Conservation (phyloP, 2,888 invertebrate species). For the Venustoraphidia nigricollis region DNA sequence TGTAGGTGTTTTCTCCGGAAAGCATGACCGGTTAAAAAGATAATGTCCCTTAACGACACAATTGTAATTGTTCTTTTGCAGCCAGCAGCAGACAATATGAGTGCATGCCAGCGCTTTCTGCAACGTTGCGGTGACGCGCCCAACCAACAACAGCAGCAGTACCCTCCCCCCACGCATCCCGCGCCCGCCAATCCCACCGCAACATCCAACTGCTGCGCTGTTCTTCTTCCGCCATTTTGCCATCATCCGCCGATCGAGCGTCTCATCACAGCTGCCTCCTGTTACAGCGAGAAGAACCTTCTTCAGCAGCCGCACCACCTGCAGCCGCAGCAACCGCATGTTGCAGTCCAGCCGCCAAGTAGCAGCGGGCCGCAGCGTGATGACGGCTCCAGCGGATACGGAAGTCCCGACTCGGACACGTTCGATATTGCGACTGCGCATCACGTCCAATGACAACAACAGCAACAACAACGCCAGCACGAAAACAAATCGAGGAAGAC, state of each 20-base stretch:
- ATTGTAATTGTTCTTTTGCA: slow-evolving; percentile 24
- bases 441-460: background rate
- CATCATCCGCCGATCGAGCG: too few relatives aligned
- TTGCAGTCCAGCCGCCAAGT: slow-evolving; percentile 19
- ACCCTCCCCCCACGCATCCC: background rate
- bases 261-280: slow-evolving; percentile 25
- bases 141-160: slow-evolving; percentile 2
- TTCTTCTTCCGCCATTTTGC: too few relatives aligned
- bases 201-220: too few relatives aligned
- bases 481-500: too few relatives aligned
- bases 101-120: slow-evolving; percentile 1
- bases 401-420: slow-evolving; percentile 59
- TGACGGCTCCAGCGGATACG: slow-evolving; percentile 66
- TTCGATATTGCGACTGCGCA: slow-evolving; percentile 28
- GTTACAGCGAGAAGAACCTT: slow-evolving; percentile 29
- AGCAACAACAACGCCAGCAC: too few relatives aligned
- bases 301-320: slow-evolving; percentile 21
- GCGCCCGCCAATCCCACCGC: background rate
- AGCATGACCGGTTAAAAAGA: too few relatives aligned
- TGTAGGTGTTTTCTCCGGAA: too few relatives aligned
- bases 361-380: slow-evolving; percentile 28
- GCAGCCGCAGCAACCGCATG: background rate
- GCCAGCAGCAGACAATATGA: slow-evolving; percentile 27
- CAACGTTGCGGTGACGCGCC: slow-evolving; percentile 2
- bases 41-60: too few relatives aligned